Evolutionary conservation across 2,888 invertebrate species (phyloP).

Genomic region (Ernsta delagoae): DNA sequence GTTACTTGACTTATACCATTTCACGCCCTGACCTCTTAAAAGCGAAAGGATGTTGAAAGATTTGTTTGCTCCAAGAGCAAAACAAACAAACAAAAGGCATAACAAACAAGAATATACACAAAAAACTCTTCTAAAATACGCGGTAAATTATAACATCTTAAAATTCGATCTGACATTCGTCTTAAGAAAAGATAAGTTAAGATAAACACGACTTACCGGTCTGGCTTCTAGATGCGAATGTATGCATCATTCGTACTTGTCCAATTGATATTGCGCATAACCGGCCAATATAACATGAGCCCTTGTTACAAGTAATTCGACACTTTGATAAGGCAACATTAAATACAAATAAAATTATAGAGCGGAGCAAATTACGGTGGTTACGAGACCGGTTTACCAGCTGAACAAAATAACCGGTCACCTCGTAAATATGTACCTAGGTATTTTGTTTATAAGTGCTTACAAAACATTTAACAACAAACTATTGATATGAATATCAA

Average conservation of each 20-base stretch:
- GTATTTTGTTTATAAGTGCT: background rate
- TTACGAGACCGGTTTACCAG: constrained; percentile 42
- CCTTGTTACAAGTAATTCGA: constrained; percentile 11
- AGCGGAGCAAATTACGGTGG: constrained; percentile 38
- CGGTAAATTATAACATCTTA: too few relatives aligned
- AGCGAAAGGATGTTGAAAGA: background rate
- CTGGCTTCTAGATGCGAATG: constrained; percentile 48
- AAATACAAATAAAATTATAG: constrained; percentile 19
- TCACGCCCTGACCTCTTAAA: background rate
- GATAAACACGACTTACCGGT: constrained; percentile 56
- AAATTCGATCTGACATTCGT: constrained; percentile 9
- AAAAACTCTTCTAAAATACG: too few relatives aligned
- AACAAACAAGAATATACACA: too few relatives aligned
- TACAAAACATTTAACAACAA: background rate
- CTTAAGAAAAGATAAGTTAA: constrained; percentile 33
- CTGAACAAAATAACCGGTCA: constrained; percentile 28
- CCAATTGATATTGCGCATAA: constrained; percentile 5
- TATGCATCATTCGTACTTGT: constrained; percentile 16
- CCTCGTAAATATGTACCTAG: constrained; percentile 5
- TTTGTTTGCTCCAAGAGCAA: background rate
- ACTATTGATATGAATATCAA: background rate
- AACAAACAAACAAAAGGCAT: too few relatives aligned
- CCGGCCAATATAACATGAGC: constrained; percentile 29
- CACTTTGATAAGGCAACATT: constrained; percentile 28
- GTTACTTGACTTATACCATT: too few relatives aligned